Conservation (phyloP, 2,888 invertebrate genomes). For the Tromatobia lineatoria region DNA sequence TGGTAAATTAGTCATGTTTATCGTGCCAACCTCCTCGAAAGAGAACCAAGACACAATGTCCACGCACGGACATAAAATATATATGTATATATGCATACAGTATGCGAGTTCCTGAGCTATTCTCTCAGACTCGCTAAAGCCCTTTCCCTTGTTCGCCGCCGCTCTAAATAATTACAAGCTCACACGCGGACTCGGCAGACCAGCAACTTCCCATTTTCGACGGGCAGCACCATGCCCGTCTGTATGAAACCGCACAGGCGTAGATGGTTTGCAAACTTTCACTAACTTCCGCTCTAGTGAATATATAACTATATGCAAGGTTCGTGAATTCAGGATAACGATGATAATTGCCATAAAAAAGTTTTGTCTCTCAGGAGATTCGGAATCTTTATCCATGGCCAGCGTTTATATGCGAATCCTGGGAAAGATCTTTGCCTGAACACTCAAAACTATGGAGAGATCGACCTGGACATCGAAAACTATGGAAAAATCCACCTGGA, state of each 20-base stretch:
- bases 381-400: neutral
- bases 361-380: conserved; percentile 2
- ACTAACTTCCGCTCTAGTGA: neutral
- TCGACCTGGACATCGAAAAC: too few species aligned
- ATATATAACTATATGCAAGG: neutral
- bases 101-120: conserved; percentile 15
- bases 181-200: neutral
- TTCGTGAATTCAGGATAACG: neutral
- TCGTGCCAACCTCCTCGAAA: neutral
- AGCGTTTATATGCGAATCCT: neutral
- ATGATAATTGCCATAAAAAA: neutral
- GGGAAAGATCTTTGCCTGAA: neutral
- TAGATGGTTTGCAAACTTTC: neutral
- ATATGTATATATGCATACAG: neutral
- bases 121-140: conserved; percentile 15
- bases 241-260: conserved; percentile 13
- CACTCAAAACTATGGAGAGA: too few species aligned
- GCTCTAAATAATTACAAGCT: conserved; percentile 21
- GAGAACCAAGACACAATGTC: neutral
- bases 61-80: too few species aligned
- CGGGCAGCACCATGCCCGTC: neutral
- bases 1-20: neutral
- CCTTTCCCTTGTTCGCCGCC: conserved; percentile 38
- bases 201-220: conserved; percentile 17
- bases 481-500: too few species aligned